Evolutionary conservation across 2,113 vertebrate genomes (phyloP).

Genomic region (Perca flavescens): DNA sequence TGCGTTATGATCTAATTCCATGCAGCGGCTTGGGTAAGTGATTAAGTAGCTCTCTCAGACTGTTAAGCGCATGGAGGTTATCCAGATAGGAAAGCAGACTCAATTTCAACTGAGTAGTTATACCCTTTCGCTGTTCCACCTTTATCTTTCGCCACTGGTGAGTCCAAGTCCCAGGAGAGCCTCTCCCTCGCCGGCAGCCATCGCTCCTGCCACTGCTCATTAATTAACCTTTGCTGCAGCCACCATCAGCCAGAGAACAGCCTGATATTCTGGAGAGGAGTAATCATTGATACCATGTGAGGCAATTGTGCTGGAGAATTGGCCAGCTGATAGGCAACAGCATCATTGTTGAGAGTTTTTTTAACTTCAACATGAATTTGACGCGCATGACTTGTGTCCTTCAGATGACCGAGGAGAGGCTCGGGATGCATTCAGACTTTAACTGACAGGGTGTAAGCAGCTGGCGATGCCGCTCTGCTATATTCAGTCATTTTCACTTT

Average conservation of each 20-base stretch:
- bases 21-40: constrained; percentile 21
- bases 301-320: constrained; percentile 60
- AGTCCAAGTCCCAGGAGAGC: constrained; percentile 63
- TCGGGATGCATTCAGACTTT: constrained; percentile 10
- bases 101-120: constrained; percentile 72
- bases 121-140: constrained; percentile 59
- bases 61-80: constrained; percentile 67
- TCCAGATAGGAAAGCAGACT: constrained; percentile 62
- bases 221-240: constrained; percentile 81
- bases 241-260: constrained; percentile 60
- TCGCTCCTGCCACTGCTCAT: constrained; percentile 73
- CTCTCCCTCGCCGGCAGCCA: constrained; percentile 63
- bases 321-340: constrained; percentile 48
- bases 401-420: constrained; percentile 35
- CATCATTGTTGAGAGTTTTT: constrained; percentile 33
- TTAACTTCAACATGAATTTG: constrained; percentile 33
- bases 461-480: constrained; percentile 4
- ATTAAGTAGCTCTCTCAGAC: constrained; percentile 58
- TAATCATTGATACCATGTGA: constrained; percentile 49
- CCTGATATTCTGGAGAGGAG: constrained; percentile 53
- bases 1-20: constrained; percentile 52
- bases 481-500: constrained; percentile 41
- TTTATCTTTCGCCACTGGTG: constrained; percentile 62
- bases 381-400: constrained; percentile 39
- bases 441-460: constrained; percentile 38